phyloP scores from a whole-genome alignment of 2,888 invertebrate species.

The Tromatobia lineatoria region DNA sequence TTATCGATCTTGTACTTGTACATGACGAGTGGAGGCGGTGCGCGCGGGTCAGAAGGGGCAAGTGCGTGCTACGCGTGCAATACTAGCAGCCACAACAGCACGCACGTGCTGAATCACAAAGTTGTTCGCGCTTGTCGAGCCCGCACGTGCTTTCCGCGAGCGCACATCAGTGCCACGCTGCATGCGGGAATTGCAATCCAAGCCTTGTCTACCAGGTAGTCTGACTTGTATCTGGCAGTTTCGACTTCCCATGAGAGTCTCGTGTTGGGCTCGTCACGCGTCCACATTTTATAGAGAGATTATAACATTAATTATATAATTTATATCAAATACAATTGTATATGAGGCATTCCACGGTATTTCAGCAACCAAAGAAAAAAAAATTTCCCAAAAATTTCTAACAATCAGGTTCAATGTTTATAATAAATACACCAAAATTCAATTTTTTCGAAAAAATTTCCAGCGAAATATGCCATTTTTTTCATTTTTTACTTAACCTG shows the following conservation, averaged over 20 bases:
- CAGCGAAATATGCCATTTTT: too few relatives aligned
- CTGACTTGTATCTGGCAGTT: constrained; percentile 56
- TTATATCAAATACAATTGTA: too few relatives aligned
- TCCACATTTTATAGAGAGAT: too few relatives aligned
- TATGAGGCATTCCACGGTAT: too few relatives aligned
- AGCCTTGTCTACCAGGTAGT: constrained; percentile 10
- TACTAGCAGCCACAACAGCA: constrained; percentile 14
- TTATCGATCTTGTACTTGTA: constrained; percentile 68
- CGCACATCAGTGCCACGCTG: background rate
- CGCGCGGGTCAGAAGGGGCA: constrained; percentile 34
- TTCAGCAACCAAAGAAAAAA: too few relatives aligned
- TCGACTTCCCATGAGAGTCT: constrained; percentile 54
- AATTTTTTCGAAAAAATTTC: too few relatives aligned
- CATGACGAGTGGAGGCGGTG: constrained; percentile 5
- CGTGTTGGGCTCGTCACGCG: constrained; percentile 31
- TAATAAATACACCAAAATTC: too few relatives aligned
- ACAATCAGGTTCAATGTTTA: too few relatives aligned
- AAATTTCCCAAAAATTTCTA: too few relatives aligned
- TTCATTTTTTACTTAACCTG: too few relatives aligned
- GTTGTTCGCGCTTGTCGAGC: constrained; percentile 55
- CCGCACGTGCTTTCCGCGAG: constrained; percentile 56
- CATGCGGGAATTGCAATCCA: constrained; percentile 26
- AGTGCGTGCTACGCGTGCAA: constrained; percentile 57
- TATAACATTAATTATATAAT: too few relatives aligned
- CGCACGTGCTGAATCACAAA: constrained; percentile 63